Evolutionary conservation across 1,140 invertebrate species (phyloP).

Genomic region (Chymomyza costata): DNA sequence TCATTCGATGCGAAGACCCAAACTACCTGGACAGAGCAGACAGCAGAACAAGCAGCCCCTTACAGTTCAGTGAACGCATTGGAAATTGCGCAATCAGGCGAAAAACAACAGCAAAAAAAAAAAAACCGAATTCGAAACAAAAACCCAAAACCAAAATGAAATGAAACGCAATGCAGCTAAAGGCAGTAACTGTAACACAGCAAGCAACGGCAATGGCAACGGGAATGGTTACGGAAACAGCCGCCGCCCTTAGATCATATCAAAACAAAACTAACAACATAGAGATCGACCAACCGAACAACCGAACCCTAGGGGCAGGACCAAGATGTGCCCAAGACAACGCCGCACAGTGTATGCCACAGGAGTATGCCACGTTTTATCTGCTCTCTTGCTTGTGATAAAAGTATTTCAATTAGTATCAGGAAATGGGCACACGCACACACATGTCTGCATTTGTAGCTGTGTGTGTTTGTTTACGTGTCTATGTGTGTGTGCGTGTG

Average conservation of each 20-base stretch:
- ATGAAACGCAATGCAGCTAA: conserved; percentile 36
- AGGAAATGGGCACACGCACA: conserved; percentile 48
- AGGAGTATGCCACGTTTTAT: conserved; percentile 10
- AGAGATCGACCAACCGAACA: too few species aligned
- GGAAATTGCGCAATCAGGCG: conserved; percentile 66
- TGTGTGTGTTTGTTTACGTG: conserved; percentile 3
- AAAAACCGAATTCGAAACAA: too few species aligned
- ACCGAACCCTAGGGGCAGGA: conserved; percentile 28
- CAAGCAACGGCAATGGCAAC: conserved; percentile 20
- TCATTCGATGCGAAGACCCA: too few species aligned
- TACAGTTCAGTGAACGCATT: conserved; percentile 41
- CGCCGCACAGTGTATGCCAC: conserved; percentile 11
- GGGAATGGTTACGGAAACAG: too few species aligned
- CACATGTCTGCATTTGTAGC: too few species aligned
- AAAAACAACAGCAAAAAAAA: conserved; percentile 26
- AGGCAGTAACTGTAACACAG: conserved; percentile 13
- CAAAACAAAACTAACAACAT: conserved; percentile 6
- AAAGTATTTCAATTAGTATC: conserved; percentile 70
- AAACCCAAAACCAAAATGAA: conserved; percentile 42
- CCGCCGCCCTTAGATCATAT: conserved; percentile 60
- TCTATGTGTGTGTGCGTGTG: conserved; percentile 19
- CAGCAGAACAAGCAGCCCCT: too few species aligned
- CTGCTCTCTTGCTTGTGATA: conserved; percentile 38
- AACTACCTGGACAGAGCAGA: too few species aligned
- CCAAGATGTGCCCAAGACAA: conserved; percentile 6